A percentile compares a stretch with the other conserved stretches of the same genome.
Evolutionary conservation across 1,140 invertebrate species (phyloP).

Genomic region (Scaptomyza pallida): DNA sequence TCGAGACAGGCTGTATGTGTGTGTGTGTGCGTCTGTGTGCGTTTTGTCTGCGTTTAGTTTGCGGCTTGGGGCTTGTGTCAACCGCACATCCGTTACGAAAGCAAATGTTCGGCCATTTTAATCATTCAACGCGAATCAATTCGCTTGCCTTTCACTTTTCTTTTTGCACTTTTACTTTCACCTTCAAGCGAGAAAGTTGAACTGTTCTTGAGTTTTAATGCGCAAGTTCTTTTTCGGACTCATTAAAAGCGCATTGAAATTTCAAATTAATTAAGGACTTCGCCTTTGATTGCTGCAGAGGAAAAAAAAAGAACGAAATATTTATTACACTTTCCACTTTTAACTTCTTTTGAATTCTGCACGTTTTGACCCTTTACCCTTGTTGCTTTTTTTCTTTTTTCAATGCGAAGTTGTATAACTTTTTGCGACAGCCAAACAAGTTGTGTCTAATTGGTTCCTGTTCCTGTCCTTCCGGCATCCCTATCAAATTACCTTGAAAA

Average conservation of each 20-base stretch:
- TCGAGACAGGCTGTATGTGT: not conserved
- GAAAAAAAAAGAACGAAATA: not conserved
- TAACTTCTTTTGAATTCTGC: constrained; percentile 6
- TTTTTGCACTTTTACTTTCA: constrained; percentile 22
- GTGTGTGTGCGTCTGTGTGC: constrained; percentile 7
- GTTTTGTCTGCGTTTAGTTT: constrained; percentile 7
- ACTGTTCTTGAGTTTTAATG: constrained; percentile 19
- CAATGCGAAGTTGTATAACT: not conserved
- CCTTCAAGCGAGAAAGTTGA: constrained; percentile 4
- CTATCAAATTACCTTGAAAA: constrained; percentile 14
- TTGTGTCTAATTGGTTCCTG: constrained; percentile 2
- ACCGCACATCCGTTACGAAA: constrained; percentile 39
- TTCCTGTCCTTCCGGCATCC: not conserved
- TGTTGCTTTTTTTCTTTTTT: no score
- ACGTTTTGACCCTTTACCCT: constrained; percentile 25
- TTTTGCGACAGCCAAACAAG: not conserved
- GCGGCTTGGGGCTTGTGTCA: constrained; percentile 28
- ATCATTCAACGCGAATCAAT: constrained; percentile 28
- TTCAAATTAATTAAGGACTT: constrained; percentile 47
- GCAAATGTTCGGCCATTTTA: constrained; percentile 31
- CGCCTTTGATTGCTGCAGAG: constrained; percentile 28
- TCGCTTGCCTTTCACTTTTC: constrained; percentile 1
- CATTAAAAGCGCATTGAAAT: constrained; percentile 51
- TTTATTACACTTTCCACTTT: constrained; percentile 16
- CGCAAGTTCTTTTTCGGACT: constrained; percentile 34